Conservation (phyloP, 2,797 vertebrate genomes). For the Eutrigla gurnardus region DNA sequence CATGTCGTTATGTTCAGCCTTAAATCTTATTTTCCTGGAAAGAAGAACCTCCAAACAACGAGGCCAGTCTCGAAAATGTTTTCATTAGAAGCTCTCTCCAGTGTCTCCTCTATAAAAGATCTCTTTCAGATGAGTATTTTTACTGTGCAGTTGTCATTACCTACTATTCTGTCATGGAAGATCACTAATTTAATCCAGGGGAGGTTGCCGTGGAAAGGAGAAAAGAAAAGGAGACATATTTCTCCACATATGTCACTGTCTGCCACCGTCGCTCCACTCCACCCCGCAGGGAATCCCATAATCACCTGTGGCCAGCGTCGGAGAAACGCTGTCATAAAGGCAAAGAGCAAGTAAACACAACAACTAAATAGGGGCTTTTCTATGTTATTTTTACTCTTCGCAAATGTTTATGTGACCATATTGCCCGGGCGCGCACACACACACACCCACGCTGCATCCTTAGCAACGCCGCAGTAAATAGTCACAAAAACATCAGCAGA, state of each 20-base stretch:
- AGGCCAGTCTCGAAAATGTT: constrained; percentile 9
- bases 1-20: constrained; percentile 11
- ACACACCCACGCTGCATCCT: constrained; percentile 56
- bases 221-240: constrained; percentile 52
- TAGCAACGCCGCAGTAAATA: constrained; percentile 74
- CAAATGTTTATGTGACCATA: constrained; percentile 67
- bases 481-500: constrained; percentile 54
- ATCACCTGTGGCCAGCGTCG: constrained; percentile 62
- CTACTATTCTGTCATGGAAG: constrained; percentile 43
- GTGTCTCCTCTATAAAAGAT: constrained; percentile 23
- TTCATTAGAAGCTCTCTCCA: constrained; percentile 7
- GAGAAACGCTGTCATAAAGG: constrained; percentile 65
- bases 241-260: constrained; percentile 60
- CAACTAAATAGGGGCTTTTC: constrained; percentile 64
- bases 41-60: constrained; percentile 24
- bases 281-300: constrained; percentile 63
- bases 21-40: constrained; percentile 45
- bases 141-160: constrained; percentile 46
- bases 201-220: constrained; percentile 41
- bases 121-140: constrained; percentile 33
- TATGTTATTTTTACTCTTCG: constrained; percentile 73
- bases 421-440: constrained; percentile 35
- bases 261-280: constrained; percentile 34
- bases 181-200: constrained; percentile 51
- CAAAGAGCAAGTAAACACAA: constrained; percentile 61